Conservation (phyloP, 1,140 invertebrate species). For the Drosophila parabipectinata region DNA sequence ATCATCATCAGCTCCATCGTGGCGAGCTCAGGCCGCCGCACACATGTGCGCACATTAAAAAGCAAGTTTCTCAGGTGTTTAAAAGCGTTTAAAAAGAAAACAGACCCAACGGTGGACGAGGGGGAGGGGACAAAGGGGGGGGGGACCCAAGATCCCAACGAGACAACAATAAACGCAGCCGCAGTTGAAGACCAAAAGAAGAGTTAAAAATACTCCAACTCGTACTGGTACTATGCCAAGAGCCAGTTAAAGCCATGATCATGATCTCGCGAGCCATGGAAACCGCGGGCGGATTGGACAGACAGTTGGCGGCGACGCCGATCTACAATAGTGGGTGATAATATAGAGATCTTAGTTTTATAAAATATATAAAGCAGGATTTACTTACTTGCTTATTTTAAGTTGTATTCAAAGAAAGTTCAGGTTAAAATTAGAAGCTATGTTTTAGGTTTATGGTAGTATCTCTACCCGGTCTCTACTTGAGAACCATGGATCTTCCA, state of each 20-base stretch:
- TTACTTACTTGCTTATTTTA: too few relatives aligned
- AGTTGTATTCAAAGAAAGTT: too few relatives aligned
- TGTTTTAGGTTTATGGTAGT: too few relatives aligned
- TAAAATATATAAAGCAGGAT: too few relatives aligned
- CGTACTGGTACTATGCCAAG: constrained; percentile 62
- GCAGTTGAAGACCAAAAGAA: constrained; percentile 21
- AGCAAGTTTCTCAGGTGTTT: constrained; percentile 83
- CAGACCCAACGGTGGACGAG: constrained; percentile 35
- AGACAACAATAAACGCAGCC: constrained; percentile 77
- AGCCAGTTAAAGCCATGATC: constrained; percentile 82
- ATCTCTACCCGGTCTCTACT: too few relatives aligned
- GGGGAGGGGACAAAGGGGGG: constrained; percentile 8
- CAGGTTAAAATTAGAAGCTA: too few relatives aligned
- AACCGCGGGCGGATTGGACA: constrained; percentile 24
- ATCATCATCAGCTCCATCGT: constrained; percentile 29
- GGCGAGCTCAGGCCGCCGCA: constrained; percentile 31
- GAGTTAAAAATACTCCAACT: constrained; percentile 76
- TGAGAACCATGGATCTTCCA: too few relatives aligned
- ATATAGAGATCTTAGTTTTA: constrained; percentile 1
- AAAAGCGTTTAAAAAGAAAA: constrained; percentile 83
- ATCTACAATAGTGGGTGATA: constrained; percentile 17
- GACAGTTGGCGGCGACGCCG: constrained; percentile 51
- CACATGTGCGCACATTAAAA: constrained; percentile 79
- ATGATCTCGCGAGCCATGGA: constrained; percentile 79
- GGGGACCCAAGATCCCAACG: constrained; percentile 49